Conservation (phyloP, 2,888 invertebrate genomes). For the Ochlodes sylvanus region DNA sequence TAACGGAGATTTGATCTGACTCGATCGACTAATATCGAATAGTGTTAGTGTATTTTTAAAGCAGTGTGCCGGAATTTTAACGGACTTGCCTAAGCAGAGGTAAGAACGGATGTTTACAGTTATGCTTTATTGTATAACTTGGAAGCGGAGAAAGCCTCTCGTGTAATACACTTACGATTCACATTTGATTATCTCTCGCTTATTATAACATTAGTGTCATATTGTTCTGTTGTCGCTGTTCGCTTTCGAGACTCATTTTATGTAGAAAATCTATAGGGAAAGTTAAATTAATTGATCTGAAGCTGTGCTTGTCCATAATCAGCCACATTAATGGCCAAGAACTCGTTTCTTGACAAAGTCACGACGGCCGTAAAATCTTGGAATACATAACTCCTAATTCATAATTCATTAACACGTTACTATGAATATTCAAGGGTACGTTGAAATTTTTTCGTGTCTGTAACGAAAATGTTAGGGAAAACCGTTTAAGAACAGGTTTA, state of each 20-base stretch:
- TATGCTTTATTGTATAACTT: constrained; percentile 79
- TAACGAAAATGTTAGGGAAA: constrained; percentile 68
- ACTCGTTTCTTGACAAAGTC: constrained; percentile 49
- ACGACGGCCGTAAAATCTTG: constrained; percentile 48
- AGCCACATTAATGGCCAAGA: constrained; percentile 29
- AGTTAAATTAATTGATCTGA: constrained; percentile 45
- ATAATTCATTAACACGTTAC: constrained; percentile 50
- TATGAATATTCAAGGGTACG: constrained; percentile 62
- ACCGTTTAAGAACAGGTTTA: constrained; percentile 63
- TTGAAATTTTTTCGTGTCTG: constrained; percentile 50
- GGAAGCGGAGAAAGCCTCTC: constrained; percentile 52
- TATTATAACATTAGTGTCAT: constrained; percentile 35
- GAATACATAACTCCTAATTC: constrained; percentile 52
- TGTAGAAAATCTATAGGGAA: constrained; percentile 25
- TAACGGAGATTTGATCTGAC: constrained; percentile 71
- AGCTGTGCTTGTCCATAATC: constrained; percentile 32
- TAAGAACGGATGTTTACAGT: constrained; percentile 82
- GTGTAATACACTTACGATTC: constrained; percentile 35
- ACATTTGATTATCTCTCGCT: constrained; percentile 32
- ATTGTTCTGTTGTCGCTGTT: constrained; percentile 19
- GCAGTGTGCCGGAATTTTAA: constrained; percentile 81
- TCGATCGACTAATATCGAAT: constrained; percentile 78
- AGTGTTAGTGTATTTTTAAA: constrained; percentile 78
- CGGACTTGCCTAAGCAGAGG: constrained; percentile 81
- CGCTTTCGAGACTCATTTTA: constrained; percentile 6